Conservation (phyloP, 2,888 invertebrate species). For the Cerastoderma edule region DNA sequence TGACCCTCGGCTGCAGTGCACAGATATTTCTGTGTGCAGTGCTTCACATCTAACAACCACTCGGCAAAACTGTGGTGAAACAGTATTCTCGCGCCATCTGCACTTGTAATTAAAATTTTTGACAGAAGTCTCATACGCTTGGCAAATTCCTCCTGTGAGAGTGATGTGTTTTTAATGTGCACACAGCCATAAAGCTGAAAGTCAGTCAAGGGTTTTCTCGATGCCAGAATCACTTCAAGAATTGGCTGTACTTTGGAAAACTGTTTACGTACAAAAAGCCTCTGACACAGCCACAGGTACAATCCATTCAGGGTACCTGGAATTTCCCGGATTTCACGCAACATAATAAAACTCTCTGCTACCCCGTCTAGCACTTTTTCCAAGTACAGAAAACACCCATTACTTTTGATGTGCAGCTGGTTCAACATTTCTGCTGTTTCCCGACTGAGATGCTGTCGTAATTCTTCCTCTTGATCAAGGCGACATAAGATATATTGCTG, state of each 20-base stretch:
- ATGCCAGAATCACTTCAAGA: conserved; percentile 93
- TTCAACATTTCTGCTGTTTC: conserved; percentile 97
- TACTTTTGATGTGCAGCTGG: conserved; percentile 97
- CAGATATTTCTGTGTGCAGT: conserved; percentile 96
- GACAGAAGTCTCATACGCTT: conserved; percentile 74
- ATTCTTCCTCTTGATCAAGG: conserved; percentile 93
- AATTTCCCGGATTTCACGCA: conserved; percentile 94
- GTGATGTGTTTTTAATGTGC: conserved; percentile 90
- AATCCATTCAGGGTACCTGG: conserved; percentile 97
- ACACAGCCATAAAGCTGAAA: conserved; percentile 92
- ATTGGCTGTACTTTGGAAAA: conserved; percentile 90
- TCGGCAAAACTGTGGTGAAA: conserved; percentile 98
- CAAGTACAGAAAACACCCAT: conserved; percentile 87
- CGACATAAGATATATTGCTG: conserved; percentile 95
- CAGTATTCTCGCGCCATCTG: conserved; percentile 87
- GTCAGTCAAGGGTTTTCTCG: conserved; percentile 89
- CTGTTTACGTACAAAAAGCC: conserved; percentile 93
- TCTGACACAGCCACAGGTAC: conserved; percentile 96
- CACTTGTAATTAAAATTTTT: conserved; percentile 89
- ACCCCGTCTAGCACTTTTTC: conserved; percentile 90
- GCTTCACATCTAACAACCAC: conserved; percentile 98
- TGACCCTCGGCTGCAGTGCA: conserved; percentile 92
- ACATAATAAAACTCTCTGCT: conserved; percentile 95
- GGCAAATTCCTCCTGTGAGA: conserved; percentile 84
- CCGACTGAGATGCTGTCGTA: conserved; percentile 94